Evolutionary conservation across 2,797 vertebrate genomes (phyloP).

Genomic region (Poecilia gillii): DNA sequence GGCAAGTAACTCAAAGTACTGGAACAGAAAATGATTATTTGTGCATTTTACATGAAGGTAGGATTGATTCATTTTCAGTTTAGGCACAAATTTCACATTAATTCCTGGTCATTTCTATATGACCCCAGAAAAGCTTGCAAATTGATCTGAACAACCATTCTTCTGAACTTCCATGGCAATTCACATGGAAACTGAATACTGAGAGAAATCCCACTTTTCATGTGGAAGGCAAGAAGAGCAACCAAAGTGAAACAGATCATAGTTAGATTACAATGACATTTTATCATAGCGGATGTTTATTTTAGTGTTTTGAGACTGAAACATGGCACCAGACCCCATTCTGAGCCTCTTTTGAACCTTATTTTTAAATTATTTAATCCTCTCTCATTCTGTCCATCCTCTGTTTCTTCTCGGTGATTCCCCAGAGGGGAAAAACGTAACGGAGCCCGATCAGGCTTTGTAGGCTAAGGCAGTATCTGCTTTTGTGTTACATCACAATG

Average conservation of each 20-base stretch:
- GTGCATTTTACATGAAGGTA: too few species aligned
- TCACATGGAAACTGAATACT: background rate
- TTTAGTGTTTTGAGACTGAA: slow-evolving; percentile 36
- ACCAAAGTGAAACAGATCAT: slow-evolving; percentile 11
- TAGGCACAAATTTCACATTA: background rate
- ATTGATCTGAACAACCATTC: background rate
- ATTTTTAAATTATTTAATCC: slow-evolving; percentile 77
- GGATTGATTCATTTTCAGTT: background rate
- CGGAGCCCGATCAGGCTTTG: slow-evolving; percentile 42
- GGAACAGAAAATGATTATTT: too few species aligned
- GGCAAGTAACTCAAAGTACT: too few species aligned
- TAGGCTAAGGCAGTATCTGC: slow-evolving; percentile 40
- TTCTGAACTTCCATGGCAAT: background rate
- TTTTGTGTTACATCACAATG: slow-evolving; percentile 44
- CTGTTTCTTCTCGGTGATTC: slow-evolving; percentile 66
- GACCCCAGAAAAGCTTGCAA: background rate
- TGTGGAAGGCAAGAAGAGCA: slow-evolving; percentile 1
- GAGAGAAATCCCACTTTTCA: background rate
- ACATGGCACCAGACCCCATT: slow-evolving; percentile 31
- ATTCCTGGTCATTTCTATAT: background rate
- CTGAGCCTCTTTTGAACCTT: slow-evolving; percentile 41
- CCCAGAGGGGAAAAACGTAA: slow-evolving; percentile 54
- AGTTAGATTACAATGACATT: slow-evolving; percentile 31
- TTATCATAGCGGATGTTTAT: slow-evolving; percentile 24
- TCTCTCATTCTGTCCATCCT: slow-evolving; percentile 71